Evolutionary conservation across 2,888 invertebrate genomes (phyloP).

Genomic region (Micoletzkya japonica): DNA sequence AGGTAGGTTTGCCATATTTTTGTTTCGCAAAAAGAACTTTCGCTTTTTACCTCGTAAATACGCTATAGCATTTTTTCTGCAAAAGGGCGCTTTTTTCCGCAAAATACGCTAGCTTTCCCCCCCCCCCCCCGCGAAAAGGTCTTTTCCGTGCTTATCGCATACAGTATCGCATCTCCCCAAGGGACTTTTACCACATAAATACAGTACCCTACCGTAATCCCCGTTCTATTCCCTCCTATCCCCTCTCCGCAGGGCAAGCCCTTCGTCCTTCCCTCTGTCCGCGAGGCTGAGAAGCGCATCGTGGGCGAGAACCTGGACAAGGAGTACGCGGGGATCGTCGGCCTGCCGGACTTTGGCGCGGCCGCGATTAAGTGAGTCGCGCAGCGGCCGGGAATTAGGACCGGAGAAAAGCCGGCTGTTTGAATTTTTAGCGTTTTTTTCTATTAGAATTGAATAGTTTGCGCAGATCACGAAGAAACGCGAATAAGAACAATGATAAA

Average conservation of each 20-base stretch:
- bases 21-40: neutral
- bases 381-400: neutral
- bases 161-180: too few species aligned
- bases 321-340: conserved; percentile 91
- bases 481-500: neutral
- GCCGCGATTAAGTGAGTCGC: conserved; percentile 12
- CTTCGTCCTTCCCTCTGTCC: conserved; percentile 94
- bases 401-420: neutral
- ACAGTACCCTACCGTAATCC: too few species aligned
- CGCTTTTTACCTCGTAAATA: neutral
- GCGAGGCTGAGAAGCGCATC: conserved; percentile 82
- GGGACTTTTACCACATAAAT: too few species aligned
- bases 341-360: conserved; percentile 64
- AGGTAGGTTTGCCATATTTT: conserved; percentile 62
- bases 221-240: too few species aligned
- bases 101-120: too few species aligned
- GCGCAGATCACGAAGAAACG: neutral
- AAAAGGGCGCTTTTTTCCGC: too few species aligned
- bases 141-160: too few species aligned
- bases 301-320: conserved; percentile 79
- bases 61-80: too few species aligned
- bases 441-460: neutral
- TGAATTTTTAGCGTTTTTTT: neutral
- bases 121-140: too few species aligned
- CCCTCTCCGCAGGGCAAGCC: conserved; percentile 81